Conservation (phyloP, 1,140 invertebrate species). For the Drosophila erecta region DNA sequence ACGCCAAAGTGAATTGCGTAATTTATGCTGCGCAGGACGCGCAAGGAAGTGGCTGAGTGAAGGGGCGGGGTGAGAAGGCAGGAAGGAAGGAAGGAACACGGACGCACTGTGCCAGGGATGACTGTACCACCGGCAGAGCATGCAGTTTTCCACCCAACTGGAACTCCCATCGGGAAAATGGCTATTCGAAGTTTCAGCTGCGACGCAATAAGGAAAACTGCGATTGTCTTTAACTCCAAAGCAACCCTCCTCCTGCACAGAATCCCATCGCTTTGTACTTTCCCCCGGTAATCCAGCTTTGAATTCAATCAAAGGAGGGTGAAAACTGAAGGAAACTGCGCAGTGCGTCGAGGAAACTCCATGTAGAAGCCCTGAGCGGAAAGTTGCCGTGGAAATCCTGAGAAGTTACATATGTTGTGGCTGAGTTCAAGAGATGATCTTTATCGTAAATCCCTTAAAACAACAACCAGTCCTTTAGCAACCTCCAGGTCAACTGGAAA, state of each 20-base stretch:
- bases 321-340: slow-evolving; percentile 36
- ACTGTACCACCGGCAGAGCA: slow-evolving; percentile 54
- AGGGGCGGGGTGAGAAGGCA: slow-evolving; percentile 10
- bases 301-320: slow-evolving; percentile 60
- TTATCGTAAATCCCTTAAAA: slow-evolving; percentile 6
- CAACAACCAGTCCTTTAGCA: slow-evolving; percentile 2
- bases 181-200: slow-evolving; percentile 51
- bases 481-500: not conserved
- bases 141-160: slow-evolving; percentile 66
- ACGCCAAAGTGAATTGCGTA: slow-evolving; percentile 73
- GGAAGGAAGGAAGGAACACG: slow-evolving; percentile 26
- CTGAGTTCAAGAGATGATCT: slow-evolving; percentile 33
- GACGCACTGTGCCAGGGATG: slow-evolving; percentile 44
- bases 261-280: slow-evolving; percentile 43
- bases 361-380: slow-evolving; percentile 1
- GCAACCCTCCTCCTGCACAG: slow-evolving; percentile 52
- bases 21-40: slow-evolving; percentile 78
- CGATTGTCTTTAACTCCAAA: slow-evolving; percentile 50
- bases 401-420: slow-evolving; percentile 53
- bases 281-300: slow-evolving; percentile 52
- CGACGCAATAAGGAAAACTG: slow-evolving; percentile 78
- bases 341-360: slow-evolving; percentile 37
- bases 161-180: slow-evolving; percentile 30
- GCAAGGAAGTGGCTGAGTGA: slow-evolving; percentile 29
- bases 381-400: slow-evolving; percentile 42